phyloP scores from a whole-genome alignment of 2,113 vertebrate species.

The Gracilinanus agilis region DNA sequence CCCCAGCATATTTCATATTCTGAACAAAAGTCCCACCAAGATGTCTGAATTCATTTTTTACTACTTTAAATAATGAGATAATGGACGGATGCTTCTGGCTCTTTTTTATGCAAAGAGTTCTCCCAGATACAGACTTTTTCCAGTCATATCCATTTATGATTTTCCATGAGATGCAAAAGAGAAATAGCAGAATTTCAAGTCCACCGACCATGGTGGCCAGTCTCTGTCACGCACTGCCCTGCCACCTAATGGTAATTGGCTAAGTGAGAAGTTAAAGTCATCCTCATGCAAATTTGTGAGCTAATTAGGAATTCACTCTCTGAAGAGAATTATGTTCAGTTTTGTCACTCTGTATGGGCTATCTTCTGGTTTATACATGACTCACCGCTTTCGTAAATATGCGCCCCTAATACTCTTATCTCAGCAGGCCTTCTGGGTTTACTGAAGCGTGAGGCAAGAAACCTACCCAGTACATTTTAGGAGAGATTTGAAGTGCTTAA shows the following conservation, averaged over 20 bases:
- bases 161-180: neutral
- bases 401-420: slow-evolving; percentile 83
- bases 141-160: neutral
- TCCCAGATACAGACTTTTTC: neutral
- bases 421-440: slow-evolving; percentile 80
- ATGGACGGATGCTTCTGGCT: neutral
- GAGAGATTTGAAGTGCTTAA: slow-evolving; percentile 78
- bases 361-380: slow-evolving; percentile 73
- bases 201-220: neutral
- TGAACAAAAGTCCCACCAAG: neutral
- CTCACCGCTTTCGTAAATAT: slow-evolving; percentile 71
- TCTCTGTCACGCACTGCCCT: neutral
- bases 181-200: neutral
- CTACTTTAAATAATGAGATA: neutral
- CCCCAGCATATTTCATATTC: neutral
- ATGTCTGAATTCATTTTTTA: neutral
- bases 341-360: slow-evolving; percentile 69
- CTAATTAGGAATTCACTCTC: slow-evolving; percentile 52
- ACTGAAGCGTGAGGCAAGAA: slow-evolving; percentile 63
- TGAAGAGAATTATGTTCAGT: slow-evolving; percentile 67
- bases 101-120: neutral
- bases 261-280: neutral
- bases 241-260: neutral
- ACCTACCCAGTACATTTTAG: slow-evolving; percentile 70
- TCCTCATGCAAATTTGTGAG: slow-evolving; percentile 63